These are phyloP conservation scores for Paratilapia polleni DNA, from an alignment of 2,113 vertebrate species.

Conservation along the genomic window DNA sequence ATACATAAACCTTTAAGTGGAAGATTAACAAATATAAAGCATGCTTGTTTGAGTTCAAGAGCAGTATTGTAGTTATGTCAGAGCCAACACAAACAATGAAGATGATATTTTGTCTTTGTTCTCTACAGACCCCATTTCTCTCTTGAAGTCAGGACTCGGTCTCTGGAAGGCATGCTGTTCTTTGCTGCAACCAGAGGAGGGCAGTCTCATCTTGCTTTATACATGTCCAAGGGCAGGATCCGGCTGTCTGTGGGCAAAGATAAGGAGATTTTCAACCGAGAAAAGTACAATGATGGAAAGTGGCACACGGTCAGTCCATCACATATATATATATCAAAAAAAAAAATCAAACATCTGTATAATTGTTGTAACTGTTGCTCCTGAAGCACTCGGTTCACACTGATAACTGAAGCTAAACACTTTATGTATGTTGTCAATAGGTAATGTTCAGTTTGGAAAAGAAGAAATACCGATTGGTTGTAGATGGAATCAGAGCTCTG, in stretches of 20 bases:
- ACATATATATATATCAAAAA: background rate
- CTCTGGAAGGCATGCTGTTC: constrained; percentile 87
- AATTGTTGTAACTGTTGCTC: background rate
- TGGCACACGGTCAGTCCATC: constrained; percentile 91
- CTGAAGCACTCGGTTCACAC: background rate
- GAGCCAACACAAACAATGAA: background rate
- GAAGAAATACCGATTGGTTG: constrained; percentile 79
- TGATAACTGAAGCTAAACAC: background rate
- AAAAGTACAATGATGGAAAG: constrained; percentile 88
- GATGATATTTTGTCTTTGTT: background rate
- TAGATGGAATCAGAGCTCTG: constrained; percentile 87
- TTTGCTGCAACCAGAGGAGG: constrained; percentile 77
- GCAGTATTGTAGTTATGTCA: background rate
- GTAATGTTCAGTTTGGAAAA: constrained; percentile 85
- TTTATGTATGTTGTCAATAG: constrained; percentile 65
- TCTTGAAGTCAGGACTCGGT: constrained; percentile 84
- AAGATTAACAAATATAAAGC: background rate
- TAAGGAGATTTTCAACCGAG: constrained; percentile 85
- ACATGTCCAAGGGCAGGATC: constrained; percentile 88
- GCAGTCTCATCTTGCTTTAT: constrained; percentile 84
- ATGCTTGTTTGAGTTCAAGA: background rate
- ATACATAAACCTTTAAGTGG: background rate
- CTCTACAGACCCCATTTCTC: constrained; percentile 86
- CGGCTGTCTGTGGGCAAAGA: constrained; percentile 82
- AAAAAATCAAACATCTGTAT: background rate